Base-by-base conservation (phyloP, 2,888 invertebrate species). In the Drosophila lutescens region DNA sequence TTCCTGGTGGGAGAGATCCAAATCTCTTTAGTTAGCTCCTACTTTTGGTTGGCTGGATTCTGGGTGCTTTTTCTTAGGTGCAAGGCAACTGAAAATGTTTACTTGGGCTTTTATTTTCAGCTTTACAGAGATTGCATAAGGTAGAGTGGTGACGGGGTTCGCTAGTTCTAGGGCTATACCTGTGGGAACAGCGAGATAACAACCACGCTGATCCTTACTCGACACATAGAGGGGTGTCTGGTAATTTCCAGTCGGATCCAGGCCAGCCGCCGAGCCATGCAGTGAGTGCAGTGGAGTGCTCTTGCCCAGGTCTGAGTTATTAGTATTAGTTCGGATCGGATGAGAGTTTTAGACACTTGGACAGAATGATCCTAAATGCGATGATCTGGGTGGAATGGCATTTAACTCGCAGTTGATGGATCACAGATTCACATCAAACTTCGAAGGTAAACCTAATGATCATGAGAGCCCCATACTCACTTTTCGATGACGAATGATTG, bases 401-500 rank as follows among this genome's bases (percentile, higher is more conserved):
- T 60, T 66, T 66, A 10, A 30, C 41, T 63, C 62, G 49, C 63
- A 34, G 71, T 1, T 30, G 30, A 70, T 83, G 81, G 80, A 77
- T 77, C 79, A 74, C 68, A 66, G 81, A 75, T 63, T 72, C 62
- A 69, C 75, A 70, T 70, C 74, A 72, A 80, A 71, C 54, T 44
- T 57, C 50, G 65, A 43, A 8, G 8, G 3, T 40, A 36, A 44
- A 38, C 34, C 44, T 54, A 23, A 30, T 23, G 32, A 30, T 47
- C 3, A 1, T 6, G 15, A 26, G 10, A n/a, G 2, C 38, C 44
- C 73, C 44, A 54, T 79, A 96, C 97, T 96, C 93, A 97, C 98
- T 98, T 95, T 97, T 98, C 77, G 97, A 96, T 13, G 98, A 96
- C 55, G 98, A 98, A 92, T 98, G 97, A 92, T 98, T 98, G 76